Conservation (phyloP, 2,888 invertebrate species). For the Andrena minutula region DNA sequence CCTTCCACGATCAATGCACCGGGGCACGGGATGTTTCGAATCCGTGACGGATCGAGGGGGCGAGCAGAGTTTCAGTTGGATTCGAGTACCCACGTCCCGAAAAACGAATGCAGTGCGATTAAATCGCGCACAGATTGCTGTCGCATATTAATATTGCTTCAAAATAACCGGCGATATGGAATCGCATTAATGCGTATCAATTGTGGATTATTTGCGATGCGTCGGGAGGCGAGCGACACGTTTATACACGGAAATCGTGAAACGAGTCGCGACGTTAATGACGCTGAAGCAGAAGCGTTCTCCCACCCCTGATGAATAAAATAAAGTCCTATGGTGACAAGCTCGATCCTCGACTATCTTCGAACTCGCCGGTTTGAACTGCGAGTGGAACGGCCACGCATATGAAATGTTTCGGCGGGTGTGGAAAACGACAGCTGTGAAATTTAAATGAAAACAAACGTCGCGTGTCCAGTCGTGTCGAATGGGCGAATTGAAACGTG, state of each 20-base stretch:
- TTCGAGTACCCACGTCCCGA: background rate
- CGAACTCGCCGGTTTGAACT: background rate
- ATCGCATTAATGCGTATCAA: constrained; percentile 45
- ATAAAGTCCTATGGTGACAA: background rate
- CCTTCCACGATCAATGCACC: background rate
- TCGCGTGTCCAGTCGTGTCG: constrained; percentile 23
- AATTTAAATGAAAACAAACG: constrained; percentile 31
- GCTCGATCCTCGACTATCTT: background rate
- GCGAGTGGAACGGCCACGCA: background rate
- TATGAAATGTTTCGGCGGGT: constrained; percentile 1
- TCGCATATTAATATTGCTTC: constrained; percentile 29
- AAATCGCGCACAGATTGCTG: background rate
- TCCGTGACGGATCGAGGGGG: constrained; percentile 20
- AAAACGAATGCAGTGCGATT: constrained; percentile 8
- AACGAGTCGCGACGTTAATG: constrained; percentile 27
- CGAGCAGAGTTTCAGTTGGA: background rate
- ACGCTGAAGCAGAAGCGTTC: background rate
- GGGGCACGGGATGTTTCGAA: background rate
- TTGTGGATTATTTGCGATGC: constrained; percentile 41
- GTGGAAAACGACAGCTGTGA: constrained; percentile 18
- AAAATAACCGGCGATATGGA: constrained; percentile 23
- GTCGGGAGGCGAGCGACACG: background rate
- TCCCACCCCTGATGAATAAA: constrained; percentile 12
- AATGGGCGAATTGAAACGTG: constrained; percentile 12
- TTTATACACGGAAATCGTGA: constrained; percentile 16